Percentiles rank a stretch among this genome's conserved stretches.
These are phyloP conservation scores for Clivina fossor DNA, from an alignment of 2,888 invertebrate genomes.

Conservation along the genomic window DNA sequence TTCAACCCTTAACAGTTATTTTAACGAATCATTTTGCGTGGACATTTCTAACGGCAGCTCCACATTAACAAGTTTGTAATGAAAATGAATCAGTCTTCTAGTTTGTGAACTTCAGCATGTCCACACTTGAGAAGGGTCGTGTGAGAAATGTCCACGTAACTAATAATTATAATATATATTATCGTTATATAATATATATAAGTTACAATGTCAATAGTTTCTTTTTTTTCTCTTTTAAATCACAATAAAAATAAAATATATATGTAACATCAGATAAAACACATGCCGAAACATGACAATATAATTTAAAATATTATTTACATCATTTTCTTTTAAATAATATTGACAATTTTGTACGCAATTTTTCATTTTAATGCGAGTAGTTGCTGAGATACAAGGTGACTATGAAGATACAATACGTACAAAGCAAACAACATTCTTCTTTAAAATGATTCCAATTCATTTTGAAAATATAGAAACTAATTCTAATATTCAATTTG, in stretches of 20 bases:
- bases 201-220: conserved; percentile 22
- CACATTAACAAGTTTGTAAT: conserved; percentile 29
- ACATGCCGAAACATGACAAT: conserved; percentile 21
- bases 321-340: conserved; percentile 27
- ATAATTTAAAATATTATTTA: conserved; percentile 30
- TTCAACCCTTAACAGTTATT: background rate
- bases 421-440: too few relatives aligned
- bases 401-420: too few relatives aligned
- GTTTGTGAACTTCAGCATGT: background rate
- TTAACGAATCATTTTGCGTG: conserved; percentile 13
- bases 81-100: conserved; percentile 31
- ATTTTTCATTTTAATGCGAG: background rate
- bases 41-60: conserved; percentile 28
- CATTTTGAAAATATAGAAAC: too few relatives aligned
- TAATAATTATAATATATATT: conserved; percentile 14
- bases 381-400: too few relatives aligned
- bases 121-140: background rate
- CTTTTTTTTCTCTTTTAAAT: conserved; percentile 5
- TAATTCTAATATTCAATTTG: too few relatives aligned
- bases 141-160: conserved; percentile 31
- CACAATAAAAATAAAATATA: conserved; percentile 28
- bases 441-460: too few relatives aligned
- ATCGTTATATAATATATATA: conserved; percentile 17
- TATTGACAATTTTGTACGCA: conserved; percentile 33
- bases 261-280: conserved; percentile 21